These are phyloP conservation scores for Oreochromis aureus DNA, from an alignment of 2,113 vertebrate species.

Conservation along the genomic window DNA sequence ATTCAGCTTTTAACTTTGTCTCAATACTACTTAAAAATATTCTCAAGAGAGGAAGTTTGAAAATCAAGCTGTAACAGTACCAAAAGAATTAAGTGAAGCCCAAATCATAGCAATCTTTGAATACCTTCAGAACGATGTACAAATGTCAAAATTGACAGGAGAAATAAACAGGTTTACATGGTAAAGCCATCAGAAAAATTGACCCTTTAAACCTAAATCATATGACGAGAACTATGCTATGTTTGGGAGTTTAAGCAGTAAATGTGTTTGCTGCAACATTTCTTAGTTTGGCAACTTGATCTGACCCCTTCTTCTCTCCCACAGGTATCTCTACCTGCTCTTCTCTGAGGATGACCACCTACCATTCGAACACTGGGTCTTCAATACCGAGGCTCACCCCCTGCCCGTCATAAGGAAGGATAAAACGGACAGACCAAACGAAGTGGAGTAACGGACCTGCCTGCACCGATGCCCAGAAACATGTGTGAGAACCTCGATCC, in stretches of 20 bases:
- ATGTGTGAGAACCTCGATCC: constrained; percentile 24
- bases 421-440: constrained; percentile 48
- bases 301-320: not conserved
- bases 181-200: too few species aligned
- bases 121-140: not conserved
- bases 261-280: not conserved
- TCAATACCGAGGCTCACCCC: constrained; percentile 95
- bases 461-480: not conserved
- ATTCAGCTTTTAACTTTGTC: too few species aligned
- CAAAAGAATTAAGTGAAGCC: too few species aligned
- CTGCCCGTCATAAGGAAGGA: constrained; percentile 83
- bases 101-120: too few species aligned
- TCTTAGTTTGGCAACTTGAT: not conserved
- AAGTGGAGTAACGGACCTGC: constrained; percentile 58
- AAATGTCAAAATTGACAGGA: not conserved
- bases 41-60: not conserved
- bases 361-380: constrained; percentile 92
- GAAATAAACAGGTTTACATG: too few species aligned
- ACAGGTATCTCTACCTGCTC: constrained; percentile 90
- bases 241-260: not conserved
- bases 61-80: too few species aligned
- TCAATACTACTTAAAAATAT: not conserved
- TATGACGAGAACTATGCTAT: too few species aligned
- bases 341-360: constrained; percentile 97
- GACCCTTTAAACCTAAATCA: too few species aligned